Evolutionary conservation across 2,797 vertebrate species (phyloP).

Genomic region (Sphenodon punctatus): DNA sequence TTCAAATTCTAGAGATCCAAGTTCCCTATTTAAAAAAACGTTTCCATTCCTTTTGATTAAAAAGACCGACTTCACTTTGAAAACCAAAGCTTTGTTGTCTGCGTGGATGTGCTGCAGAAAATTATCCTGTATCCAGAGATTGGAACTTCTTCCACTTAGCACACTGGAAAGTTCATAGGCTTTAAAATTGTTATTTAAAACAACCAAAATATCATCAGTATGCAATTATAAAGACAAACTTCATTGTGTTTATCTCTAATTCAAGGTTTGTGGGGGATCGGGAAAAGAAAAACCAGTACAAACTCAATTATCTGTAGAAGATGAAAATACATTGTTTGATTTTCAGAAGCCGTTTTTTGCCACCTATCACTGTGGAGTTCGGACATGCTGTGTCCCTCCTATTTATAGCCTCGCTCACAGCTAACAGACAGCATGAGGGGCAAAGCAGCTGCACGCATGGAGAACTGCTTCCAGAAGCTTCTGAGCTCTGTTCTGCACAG

Average conservation of each 20-base stretch:
- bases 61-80: conserved; percentile 4
- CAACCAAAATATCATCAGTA: neutral
- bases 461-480: too few relatives aligned
- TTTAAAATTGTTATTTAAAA: neutral
- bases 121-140: neutral
- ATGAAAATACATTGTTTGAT: neutral
- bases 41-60: conserved; percentile 6
- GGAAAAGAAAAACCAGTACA: neutral
- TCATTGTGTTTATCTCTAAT: neutral
- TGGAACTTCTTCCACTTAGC: neutral
- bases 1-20: conserved; percentile 19
- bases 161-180: neutral
- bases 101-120: neutral
- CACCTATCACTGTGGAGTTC: too few relatives aligned
- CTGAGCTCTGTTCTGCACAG: too few relatives aligned
- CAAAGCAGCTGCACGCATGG: too few relatives aligned
- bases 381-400: too few relatives aligned
- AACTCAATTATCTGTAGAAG: neutral
- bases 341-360: too few relatives aligned
- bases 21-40: neutral
- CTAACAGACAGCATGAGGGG: too few relatives aligned
- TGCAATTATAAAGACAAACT: neutral
- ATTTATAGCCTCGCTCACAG: too few relatives aligned
- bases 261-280: neutral
- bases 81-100: neutral